Evolutionary conservation across 2,797 vertebrate species (phyloP).

Genomic region (Anguilla megastoma): DNA sequence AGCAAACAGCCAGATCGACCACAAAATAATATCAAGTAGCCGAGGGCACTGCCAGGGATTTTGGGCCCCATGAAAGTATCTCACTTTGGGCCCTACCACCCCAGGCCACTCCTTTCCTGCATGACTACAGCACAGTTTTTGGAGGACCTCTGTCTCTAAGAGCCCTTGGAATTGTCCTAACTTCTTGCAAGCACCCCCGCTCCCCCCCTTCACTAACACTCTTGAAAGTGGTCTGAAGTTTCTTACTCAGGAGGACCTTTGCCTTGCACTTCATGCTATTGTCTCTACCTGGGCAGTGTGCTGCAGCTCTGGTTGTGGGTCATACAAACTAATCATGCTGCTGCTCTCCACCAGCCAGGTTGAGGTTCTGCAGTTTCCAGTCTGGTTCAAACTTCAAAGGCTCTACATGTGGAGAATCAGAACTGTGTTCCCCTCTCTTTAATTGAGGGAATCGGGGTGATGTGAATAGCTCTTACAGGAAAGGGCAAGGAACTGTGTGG

Average conservation of each 20-base stretch:
- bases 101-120: neutral
- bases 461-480: neutral
- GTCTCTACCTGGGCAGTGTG: neutral
- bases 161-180: neutral
- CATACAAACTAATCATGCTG: too few species aligned
- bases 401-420: neutral
- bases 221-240: neutral
- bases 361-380: neutral
- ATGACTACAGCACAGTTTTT: neutral
- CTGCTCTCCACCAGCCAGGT: neutral
- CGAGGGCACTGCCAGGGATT: neutral
- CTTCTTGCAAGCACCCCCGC: neutral
- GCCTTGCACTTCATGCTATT: neutral
- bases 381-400: neutral
- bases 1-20: neutral
- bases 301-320: too few species aligned
- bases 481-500: neutral
- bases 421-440: neutral
- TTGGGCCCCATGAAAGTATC: neutral
- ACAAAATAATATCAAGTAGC: neutral
- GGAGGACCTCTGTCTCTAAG: neutral
- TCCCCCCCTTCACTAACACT: too few species aligned
- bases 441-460: neutral
- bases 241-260: neutral
- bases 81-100: neutral